Evolutionary conservation across 2,888 invertebrate genomes (phyloP).

Genomic region (Diploptera punctata): DNA sequence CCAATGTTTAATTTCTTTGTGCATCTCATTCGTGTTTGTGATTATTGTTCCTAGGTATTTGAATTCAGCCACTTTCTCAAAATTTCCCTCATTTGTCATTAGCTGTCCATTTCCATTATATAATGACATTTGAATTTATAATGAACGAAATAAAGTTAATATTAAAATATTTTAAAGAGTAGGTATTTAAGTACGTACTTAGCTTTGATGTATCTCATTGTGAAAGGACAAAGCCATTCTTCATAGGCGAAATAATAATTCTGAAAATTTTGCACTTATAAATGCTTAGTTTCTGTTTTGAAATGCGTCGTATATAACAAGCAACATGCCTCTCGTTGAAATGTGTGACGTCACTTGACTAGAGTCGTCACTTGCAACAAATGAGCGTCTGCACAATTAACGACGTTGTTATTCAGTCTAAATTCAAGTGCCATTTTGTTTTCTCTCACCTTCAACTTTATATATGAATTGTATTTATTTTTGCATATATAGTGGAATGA

Average conservation of each 20-base stretch:
- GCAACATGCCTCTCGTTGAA: background rate
- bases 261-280: conserved; percentile 20
- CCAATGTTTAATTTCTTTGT: too few relatives aligned
- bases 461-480: background rate
- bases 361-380: background rate
- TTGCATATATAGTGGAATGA: background rate
- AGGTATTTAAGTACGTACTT: too few relatives aligned
- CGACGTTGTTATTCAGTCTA: background rate
- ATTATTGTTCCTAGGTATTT: too few relatives aligned
- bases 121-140: too few relatives aligned
- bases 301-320: conserved; percentile 27
- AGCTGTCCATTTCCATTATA: too few relatives aligned
- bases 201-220: too few relatives aligned
- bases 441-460: background rate
- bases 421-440: background rate
- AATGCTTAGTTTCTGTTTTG: conserved; percentile 12
- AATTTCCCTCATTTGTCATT: too few relatives aligned
- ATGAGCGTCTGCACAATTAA: background rate
- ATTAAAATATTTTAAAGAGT: too few relatives aligned
- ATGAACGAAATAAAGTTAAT: too few relatives aligned
- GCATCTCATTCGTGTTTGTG: too few relatives aligned
- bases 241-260: conserved; percentile 15
- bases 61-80: too few relatives aligned
- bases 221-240: too few relatives aligned
- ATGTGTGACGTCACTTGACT: background rate